Conservation (phyloP, 2,888 invertebrate genomes). For the Tribolium freemani region DNA sequence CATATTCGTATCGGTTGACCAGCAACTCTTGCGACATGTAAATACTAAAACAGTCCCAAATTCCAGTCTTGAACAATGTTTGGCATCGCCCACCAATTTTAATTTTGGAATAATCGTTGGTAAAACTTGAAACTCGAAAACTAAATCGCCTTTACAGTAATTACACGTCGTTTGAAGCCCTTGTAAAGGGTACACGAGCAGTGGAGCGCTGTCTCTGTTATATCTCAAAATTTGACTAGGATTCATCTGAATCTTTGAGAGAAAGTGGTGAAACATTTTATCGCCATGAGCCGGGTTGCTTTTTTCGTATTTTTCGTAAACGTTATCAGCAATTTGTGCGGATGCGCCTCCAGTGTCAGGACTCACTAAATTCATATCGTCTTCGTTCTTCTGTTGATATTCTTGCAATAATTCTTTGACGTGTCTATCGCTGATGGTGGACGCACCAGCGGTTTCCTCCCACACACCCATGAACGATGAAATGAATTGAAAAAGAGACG, state of each 20-base stretch:
- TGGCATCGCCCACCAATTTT: conserved; percentile 70
- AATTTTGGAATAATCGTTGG: conserved; percentile 84
- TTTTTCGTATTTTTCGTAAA: conserved; percentile 84
- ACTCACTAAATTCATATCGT: conserved; percentile 36
- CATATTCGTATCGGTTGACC: conserved; percentile 78
- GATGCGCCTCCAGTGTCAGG: conserved; percentile 27
- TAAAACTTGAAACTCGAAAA: conserved; percentile 88
- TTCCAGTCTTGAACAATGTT: conserved; percentile 75
- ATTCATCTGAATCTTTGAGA: conserved; percentile 79
- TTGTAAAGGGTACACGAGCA: conserved; percentile 78
- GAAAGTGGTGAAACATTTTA: conserved; percentile 84
- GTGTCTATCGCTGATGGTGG: conserved; percentile 69
- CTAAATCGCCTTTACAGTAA: conserved; percentile 79
- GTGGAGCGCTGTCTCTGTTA: conserved; percentile 77
- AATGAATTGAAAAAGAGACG: conserved; percentile 64
- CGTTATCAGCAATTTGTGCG: conserved; percentile 58
- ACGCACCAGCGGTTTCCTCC: conserved; percentile 67
- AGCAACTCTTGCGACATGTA: conserved; percentile 88
- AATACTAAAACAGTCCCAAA: conserved; percentile 90
- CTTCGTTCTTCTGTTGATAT: conserved; percentile 71
- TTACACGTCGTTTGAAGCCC: conserved; percentile 73
- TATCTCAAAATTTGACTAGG: conserved; percentile 91
- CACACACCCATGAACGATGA: conserved; percentile 74
- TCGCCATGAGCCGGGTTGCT: conserved; percentile 86
- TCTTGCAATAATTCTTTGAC: conserved; percentile 75